Evolutionary conservation across 37 sponge, comb jelly and placozoan genomes (phyloP).

Genomic region (Amphimedon queenslandica): DNA sequence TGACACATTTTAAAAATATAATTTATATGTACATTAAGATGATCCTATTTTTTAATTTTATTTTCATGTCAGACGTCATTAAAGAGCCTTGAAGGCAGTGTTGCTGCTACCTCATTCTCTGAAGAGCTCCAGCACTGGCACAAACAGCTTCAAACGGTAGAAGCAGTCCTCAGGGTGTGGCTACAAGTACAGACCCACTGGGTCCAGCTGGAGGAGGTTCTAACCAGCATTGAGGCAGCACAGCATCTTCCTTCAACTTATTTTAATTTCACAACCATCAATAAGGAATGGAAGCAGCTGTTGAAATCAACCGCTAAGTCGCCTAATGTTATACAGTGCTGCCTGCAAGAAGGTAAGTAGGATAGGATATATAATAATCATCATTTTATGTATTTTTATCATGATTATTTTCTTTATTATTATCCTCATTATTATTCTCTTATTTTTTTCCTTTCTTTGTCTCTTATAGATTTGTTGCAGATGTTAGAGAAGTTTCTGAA

Average conservation of each 20-base stretch:
- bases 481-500: constrained; percentile 69
- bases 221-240: constrained; percentile 36
- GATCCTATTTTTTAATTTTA: not conserved
- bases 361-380: not conserved
- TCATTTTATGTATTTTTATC: constrained; percentile 1
- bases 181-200: constrained; percentile 68
- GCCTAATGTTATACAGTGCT: constrained; percentile 54
- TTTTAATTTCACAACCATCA: constrained; percentile 50
- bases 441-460: no score
- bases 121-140: constrained; percentile 76
- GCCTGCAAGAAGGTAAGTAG: constrained; percentile 51
- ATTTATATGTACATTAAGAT: no score
- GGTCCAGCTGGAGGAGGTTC: constrained; percentile 70
- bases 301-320: constrained; percentile 51
- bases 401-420: no score
- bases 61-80: constrained; percentile 28
- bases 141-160: constrained; percentile 79
- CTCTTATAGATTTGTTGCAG: constrained; percentile 45
- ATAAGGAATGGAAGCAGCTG: constrained; percentile 65
- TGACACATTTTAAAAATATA: not conserved
- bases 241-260: constrained; percentile 37
- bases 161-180: constrained; percentile 75
- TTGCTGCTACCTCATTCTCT: constrained; percentile 63
- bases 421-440: no score
- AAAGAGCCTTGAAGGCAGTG: constrained; percentile 37